Conservation (phyloP, 2,888 invertebrate genomes). For the Thecophora atra region DNA sequence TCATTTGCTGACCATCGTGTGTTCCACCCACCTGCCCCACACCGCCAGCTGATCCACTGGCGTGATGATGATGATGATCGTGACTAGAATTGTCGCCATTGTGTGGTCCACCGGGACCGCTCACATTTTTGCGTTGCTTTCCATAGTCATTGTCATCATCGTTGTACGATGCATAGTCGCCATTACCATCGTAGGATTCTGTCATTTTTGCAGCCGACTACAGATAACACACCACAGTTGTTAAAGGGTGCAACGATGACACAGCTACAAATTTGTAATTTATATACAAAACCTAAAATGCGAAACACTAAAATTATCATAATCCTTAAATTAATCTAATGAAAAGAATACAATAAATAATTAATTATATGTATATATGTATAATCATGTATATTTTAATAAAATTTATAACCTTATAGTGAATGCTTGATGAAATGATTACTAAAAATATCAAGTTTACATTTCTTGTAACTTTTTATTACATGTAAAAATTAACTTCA, state of each 20-base stretch:
- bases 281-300: conserved; percentile 2
- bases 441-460: background rate
- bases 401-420: background rate
- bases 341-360: too few species aligned
- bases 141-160: conserved; percentile 64
- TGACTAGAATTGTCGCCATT: conserved; percentile 59
- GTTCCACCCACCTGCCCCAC: conserved; percentile 40
- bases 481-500: background rate
- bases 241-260: conserved; percentile 18
- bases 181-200: conserved; percentile 65
- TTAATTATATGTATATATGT: background rate
- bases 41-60: conserved; percentile 46
- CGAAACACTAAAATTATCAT: background rate
- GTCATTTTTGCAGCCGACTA: conserved; percentile 56
- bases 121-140: conserved; percentile 57
- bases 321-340: too few species aligned
- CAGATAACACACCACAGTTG: conserved; percentile 17
- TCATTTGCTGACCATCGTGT: conserved; percentile 65
- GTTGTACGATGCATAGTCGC: conserved; percentile 62
- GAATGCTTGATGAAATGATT: too few species aligned
- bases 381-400: background rate
- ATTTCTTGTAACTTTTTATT: background rate
- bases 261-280: conserved; percentile 8
- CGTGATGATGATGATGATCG: conserved; percentile 64
- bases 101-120: conserved; percentile 52